Evolutionary conservation across 2,888 invertebrate genomes (phyloP), one percentile per base, ranked within the genome.

Genomic region (Ptychoptera contaminata): DNA sequence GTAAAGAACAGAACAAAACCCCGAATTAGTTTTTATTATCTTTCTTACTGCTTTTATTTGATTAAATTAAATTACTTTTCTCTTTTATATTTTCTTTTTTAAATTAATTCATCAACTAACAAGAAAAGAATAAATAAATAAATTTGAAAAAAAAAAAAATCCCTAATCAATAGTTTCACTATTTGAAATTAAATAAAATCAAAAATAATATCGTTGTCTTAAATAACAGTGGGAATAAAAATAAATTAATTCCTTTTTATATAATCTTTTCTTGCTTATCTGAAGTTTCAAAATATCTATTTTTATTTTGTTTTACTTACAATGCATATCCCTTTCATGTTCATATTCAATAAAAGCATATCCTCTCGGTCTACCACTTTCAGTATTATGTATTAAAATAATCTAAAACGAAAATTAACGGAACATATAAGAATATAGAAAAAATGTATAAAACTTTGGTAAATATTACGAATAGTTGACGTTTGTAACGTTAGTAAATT

Each of bases 311-410:
- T 34, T 36, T 52, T 71, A 91, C 93, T 88, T 76, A 94, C 94
- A 91, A 70, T 97, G 97, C 98, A 98, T 99, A 69, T 99, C 98
- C 50, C 94, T 72, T 68, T 97, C 97, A 67, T 96, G 93, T 67
- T 97, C 96, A 69, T 94, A 98, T 68, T 98, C 98, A 58, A 98
- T 94, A 76, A 98, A 99, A 39, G 97, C 97, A 70, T 97, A 98
- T 50, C 98, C 98, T 54, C 97, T 77, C 9, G 96, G 97, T 69
- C 97, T 98, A 55, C 82, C 85, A 60, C 78, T 82, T 51, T 83
- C 76, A 52, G 79, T 82, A 68, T 90, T 90, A 61, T 81, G 84
- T 51, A 87, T 81, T 63, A 97, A 75, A 53, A 82, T 77, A 60
- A 96, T 94, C 88, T 91, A 69, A 35, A 75, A 74, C 51, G 53